Evolutionary conservation across 2,888 invertebrate species (phyloP).

Genomic region (Phaedon cochleariae): DNA sequence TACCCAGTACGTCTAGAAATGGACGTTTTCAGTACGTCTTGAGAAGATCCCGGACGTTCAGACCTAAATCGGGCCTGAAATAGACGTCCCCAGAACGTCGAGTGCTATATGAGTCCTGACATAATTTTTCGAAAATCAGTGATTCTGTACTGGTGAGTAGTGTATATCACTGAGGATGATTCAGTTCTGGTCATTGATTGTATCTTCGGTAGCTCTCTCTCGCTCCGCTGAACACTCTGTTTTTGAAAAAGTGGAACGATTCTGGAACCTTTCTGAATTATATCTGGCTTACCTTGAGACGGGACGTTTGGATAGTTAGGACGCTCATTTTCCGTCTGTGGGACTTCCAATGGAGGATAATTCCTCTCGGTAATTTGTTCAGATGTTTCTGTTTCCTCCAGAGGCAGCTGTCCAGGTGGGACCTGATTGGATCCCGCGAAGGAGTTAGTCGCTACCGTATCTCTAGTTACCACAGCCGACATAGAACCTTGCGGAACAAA

Average conservation of each 20-base stretch:
- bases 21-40: too few relatives aligned
- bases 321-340: background rate
- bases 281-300: slow-evolving; percentile 1
- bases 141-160: too few relatives aligned
- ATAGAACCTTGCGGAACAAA: slow-evolving; percentile 54
- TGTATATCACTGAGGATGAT: too few relatives aligned
- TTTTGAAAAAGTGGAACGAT: background rate
- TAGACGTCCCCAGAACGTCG: too few relatives aligned
- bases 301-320: background rate
- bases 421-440: slow-evolving; percentile 50
- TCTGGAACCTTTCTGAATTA: background rate
- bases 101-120: too few relatives aligned
- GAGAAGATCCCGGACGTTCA: too few relatives aligned
- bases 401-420: slow-evolving; percentile 20
- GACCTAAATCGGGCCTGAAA: too few relatives aligned
- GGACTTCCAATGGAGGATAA: slow-evolving; percentile 2
- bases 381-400: slow-evolving; percentile 27
- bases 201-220: too few relatives aligned
- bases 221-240: too few relatives aligned
- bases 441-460: slow-evolving; percentile 59
- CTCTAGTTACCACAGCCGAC: slow-evolving; percentile 59
- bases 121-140: too few relatives aligned
- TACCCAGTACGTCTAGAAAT: too few relatives aligned
- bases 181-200: too few relatives aligned
- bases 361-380: slow-evolving; percentile 28